phyloP scores from a whole-genome alignment of 2,113 vertebrate genomes.

The Hystrix cristata region DNA sequence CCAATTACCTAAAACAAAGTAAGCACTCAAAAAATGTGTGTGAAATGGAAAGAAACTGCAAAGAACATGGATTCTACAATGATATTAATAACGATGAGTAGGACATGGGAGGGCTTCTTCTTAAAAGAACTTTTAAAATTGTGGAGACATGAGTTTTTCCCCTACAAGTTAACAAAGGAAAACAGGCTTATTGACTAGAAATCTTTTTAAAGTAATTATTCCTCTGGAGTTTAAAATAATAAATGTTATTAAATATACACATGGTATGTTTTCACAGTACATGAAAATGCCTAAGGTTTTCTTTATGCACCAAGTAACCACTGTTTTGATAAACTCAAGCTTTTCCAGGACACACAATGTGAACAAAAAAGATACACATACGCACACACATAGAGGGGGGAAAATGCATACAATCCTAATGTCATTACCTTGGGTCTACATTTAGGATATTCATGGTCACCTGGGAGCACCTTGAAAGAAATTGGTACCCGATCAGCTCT shows the following conservation, averaged over 20 bases:
- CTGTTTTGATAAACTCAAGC: neutral
- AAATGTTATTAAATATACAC: neutral
- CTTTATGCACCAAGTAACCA: neutral
- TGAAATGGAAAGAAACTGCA: neutral
- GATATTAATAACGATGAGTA: neutral
- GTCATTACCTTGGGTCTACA: conserved; percentile 96
- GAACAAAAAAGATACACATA: neutral
- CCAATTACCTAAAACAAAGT: neutral
- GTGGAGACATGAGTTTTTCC: neutral
- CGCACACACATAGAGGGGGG: rapidly evolving
- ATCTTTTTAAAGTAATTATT: neutral
- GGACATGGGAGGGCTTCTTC: neutral
- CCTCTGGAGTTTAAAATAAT: neutral
- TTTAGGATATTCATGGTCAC: conserved; percentile 98
- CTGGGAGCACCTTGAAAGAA: conserved; percentile 98
- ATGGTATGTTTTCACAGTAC: neutral
- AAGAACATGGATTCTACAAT: neutral
- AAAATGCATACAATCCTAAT: neutral
- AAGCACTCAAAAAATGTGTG: neutral
- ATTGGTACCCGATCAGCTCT: conserved; percentile 98
- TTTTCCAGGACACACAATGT: neutral
- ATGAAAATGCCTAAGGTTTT: neutral
- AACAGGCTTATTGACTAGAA: neutral
- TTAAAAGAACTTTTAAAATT: neutral
- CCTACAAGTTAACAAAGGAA: neutral